Evolutionary conservation across 2,888 invertebrate genomes (phyloP).

Genomic region (Athalia circularis): DNA sequence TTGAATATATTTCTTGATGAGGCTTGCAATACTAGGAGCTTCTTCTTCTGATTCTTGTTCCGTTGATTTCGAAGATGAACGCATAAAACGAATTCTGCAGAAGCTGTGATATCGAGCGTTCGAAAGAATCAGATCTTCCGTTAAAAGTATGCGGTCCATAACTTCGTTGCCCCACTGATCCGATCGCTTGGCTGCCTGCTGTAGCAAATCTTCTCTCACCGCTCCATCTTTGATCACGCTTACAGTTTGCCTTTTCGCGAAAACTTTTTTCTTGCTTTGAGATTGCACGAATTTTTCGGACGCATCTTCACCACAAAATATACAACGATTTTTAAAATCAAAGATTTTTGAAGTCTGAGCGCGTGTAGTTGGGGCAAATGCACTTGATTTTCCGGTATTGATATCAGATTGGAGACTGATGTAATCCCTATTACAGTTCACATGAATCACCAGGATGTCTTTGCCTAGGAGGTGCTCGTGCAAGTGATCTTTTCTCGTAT

Average conservation of each 20-base stretch:
- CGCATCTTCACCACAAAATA: slow-evolving; percentile 19
- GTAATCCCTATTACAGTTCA: neutral
- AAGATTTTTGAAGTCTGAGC: neutral
- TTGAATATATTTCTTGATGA: slow-evolving; percentile 39
- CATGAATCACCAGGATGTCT: neutral
- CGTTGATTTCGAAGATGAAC: neutral
- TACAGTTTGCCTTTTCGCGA: neutral
- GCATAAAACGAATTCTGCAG: slow-evolving; percentile 23
- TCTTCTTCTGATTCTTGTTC: slow-evolving; percentile 1
- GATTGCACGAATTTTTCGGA: neutral
- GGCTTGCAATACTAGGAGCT: slow-evolving; percentile 21
- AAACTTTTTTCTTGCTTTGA: neutral
- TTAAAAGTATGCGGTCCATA: slow-evolving; percentile 20
- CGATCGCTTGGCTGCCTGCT: neutral
- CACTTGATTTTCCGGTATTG: neutral
- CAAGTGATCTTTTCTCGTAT: neutral
- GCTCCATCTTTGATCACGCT: neutral
- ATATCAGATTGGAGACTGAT: neutral
- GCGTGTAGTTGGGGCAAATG: neutral
- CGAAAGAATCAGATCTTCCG: slow-evolving; percentile 38
- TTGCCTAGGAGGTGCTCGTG: neutral
- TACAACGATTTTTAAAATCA: slow-evolving; percentile 19
- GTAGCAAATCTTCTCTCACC: neutral
- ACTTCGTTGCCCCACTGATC: slow-evolving; percentile 1
- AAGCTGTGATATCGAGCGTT: slow-evolving; percentile 46